Conservation (phyloP, 2,797 vertebrate species). For the Cirrhinus molitorella region DNA sequence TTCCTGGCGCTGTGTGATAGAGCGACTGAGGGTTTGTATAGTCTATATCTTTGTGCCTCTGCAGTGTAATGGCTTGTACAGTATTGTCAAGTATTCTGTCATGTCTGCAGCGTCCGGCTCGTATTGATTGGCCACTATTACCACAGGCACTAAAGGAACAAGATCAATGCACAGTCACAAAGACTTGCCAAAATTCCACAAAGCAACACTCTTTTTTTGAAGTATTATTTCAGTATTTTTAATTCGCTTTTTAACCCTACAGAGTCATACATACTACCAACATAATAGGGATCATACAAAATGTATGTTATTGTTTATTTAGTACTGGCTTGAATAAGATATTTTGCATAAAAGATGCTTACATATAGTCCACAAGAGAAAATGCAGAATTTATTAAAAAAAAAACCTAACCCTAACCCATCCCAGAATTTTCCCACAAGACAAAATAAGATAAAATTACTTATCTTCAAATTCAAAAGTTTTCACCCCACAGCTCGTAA, state of each 20-base stretch:
- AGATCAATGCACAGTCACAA: conserved; percentile 19
- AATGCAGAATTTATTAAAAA: no score
- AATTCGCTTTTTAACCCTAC: neutral
- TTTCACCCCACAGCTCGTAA: no score
- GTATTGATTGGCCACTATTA: conserved; percentile 25
- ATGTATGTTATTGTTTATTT: no score
- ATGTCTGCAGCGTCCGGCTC: conserved; percentile 9
- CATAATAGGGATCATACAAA: no score
- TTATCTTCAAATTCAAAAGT: no score
- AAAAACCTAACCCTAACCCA: no score
- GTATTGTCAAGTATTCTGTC: conserved; percentile 33
- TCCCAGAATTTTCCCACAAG: no score
- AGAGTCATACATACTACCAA: neutral
- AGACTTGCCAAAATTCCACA: conserved; percentile 20
- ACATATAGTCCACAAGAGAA: no score
- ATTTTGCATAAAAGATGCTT: no score
- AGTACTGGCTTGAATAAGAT: no score
- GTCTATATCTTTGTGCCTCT: conserved; percentile 25
- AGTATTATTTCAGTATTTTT: conserved; percentile 4
- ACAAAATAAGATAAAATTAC: no score
- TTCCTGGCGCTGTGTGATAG: conserved; percentile 12
- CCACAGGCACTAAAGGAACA: conserved; percentile 12
- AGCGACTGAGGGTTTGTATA: conserved; percentile 2
- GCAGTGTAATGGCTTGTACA: conserved; percentile 21
- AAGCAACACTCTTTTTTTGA: conserved; percentile 31